phyloP scores from a whole-genome alignment of 2,113 vertebrate species.

The Bucco capensis region DNA sequence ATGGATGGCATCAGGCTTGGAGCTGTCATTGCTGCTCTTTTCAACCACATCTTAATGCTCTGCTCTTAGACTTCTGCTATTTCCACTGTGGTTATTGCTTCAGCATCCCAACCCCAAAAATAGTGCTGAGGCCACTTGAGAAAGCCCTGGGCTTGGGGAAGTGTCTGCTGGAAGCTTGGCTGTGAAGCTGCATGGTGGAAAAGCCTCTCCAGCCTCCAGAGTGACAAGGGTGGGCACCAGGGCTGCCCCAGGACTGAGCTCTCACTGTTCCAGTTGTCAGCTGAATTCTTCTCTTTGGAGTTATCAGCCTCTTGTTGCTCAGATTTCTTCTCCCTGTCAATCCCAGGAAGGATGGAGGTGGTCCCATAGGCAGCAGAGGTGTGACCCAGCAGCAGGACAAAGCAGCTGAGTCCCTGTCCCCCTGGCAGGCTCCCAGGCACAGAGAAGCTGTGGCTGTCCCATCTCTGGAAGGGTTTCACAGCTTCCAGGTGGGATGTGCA shows the following conservation, averaged over 20 bases:
- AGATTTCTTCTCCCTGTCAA: not conserved
- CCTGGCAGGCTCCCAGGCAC: not conserved
- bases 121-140: not conserved
- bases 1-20: not conserved
- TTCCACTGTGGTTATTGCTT: not conserved
- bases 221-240: accelerated
- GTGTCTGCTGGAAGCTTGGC: not conserved
- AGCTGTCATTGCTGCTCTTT: not conserved
- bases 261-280: not conserved
- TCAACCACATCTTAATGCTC: not conserved
- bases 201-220: not conserved
- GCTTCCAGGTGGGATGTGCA: not conserved
- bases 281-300: not conserved
- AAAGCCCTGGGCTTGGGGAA: not conserved
- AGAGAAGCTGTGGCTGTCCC: not conserved
- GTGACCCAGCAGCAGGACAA: not conserved
- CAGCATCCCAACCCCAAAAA: not conserved
- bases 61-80: not conserved
- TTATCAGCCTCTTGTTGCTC: not conserved
- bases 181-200: not conserved
- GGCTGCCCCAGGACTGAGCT: not conserved
- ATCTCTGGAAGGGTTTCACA: not conserved
- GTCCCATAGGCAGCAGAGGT: not conserved
- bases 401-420: not conserved
- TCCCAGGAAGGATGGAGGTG: not conserved